These are phyloP conservation scores for Nasonia giraulti DNA, from an alignment of 1,140 invertebrate genomes.

Conservation along the genomic window DNA sequence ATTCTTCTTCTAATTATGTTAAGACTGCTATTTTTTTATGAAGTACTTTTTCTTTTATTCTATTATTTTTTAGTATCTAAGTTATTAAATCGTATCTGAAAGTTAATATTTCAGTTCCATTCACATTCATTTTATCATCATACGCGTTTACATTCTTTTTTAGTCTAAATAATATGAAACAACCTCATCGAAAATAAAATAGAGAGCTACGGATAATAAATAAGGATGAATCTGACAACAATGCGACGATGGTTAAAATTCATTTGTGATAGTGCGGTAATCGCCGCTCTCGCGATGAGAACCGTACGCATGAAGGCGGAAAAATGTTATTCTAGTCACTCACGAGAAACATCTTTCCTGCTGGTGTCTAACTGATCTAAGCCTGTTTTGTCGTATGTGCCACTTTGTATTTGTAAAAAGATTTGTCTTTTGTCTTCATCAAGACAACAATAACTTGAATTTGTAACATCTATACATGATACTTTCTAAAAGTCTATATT, in stretches of 20 bases:
- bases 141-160: neutral
- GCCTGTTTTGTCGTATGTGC: neutral
- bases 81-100: neutral
- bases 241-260: neutral
- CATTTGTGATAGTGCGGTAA: constrained; percentile 3
- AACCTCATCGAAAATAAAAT: neutral
- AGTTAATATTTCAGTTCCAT: neutral
- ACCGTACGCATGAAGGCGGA: neutral
- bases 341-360: neutral
- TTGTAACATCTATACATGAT: neutral
- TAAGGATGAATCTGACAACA: neutral
- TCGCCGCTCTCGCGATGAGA: neutral
- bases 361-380: constrained; percentile 7
- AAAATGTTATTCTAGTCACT: constrained; percentile 39
- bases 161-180: neutral
- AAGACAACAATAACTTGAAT: neutral
- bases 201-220: neutral
- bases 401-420: neutral
- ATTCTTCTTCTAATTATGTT: neutral
- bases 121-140: neutral
- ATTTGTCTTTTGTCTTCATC: neutral
- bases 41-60: neutral
- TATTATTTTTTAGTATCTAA: neutral
- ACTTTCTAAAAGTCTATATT: neutral
- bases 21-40: neutral